A percentile compares a stretch with the other conserved stretches of the same genome.
Conservation (phyloP, 2,797 vertebrate genomes). For the Epinephelus malabaricus region DNA sequence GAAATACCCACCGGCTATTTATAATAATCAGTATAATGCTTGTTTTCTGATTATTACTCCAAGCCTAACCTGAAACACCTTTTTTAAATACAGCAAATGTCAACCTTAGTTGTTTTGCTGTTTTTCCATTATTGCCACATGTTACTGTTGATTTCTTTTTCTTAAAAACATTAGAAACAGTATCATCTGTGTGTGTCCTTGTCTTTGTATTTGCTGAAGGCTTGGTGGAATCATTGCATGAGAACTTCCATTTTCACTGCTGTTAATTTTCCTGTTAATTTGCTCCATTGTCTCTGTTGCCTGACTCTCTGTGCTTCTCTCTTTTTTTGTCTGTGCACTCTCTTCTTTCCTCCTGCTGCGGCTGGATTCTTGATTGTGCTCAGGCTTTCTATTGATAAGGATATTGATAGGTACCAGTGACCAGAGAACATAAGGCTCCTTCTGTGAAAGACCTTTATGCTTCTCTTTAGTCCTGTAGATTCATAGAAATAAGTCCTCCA, state of each 20-base stretch:
- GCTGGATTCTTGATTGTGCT: conserved; percentile 89
- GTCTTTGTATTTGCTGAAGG: conserved; percentile 34
- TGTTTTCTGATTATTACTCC: not conserved
- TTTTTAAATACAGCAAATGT: not conserved
- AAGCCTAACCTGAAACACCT: not conserved
- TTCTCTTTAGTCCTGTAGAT: conserved; percentile 66
- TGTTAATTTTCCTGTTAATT: conserved; percentile 61
- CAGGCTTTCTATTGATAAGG: conserved; percentile 99
- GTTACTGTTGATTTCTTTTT: not conserved
- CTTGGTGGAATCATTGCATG: conserved; percentile 60
- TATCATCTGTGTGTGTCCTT: conserved; percentile 17
- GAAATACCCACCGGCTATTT: not conserved
- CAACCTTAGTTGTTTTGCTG: not conserved
- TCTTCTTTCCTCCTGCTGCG: conserved; percentile 84
- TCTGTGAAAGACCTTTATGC: conserved; percentile 82
- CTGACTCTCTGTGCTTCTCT: conserved; percentile 82
- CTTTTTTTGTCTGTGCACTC: conserved; percentile 59
- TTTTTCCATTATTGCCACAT: not conserved
- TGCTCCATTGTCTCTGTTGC: conserved; percentile 76
- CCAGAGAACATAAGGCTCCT: conserved; percentile 86
- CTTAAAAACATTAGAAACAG: not conserved
- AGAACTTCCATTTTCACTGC: conserved; percentile 59
- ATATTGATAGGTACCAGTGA: conserved; percentile 97
- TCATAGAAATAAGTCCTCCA: conserved; percentile 58
- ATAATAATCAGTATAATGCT: not conserved